phyloP scores from a whole-genome alignment of 2,888 invertebrate species.

The Dyspetes luteomarginatus region DNA sequence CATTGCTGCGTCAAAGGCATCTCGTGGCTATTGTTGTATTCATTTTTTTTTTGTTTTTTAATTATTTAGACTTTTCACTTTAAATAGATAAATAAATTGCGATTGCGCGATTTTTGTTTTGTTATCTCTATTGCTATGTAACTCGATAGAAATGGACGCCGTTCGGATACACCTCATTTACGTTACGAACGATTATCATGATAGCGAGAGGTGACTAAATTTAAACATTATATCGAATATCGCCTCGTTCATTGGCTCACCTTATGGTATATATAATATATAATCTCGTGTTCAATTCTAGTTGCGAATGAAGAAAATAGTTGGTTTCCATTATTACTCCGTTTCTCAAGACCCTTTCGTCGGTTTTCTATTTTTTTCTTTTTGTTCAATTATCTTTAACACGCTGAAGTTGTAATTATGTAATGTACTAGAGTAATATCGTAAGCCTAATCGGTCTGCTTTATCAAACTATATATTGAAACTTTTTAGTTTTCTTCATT shows the following conservation, averaged over 20 bases:
- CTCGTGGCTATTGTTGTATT: conserved; percentile 81
- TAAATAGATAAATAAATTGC: conserved; percentile 78
- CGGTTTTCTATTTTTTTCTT: conserved; percentile 20
- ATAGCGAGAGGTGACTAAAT: conserved; percentile 47
- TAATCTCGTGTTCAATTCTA: conserved; percentile 36
- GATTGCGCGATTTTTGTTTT: conserved; percentile 67
- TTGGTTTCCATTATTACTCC: conserved; percentile 49
- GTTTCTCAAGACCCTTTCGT: conserved; percentile 21
- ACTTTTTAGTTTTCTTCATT: conserved; percentile 22
- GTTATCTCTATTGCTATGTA: conserved; percentile 60
- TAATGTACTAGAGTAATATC: conserved; percentile 48
- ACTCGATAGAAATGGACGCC: conserved; percentile 61
- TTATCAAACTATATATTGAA: conserved; percentile 70
- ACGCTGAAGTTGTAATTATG: conserved; percentile 38
- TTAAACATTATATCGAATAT: conserved; percentile 37
- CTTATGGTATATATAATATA: not conserved
- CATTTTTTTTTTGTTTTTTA: conserved; percentile 63
- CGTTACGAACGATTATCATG: conserved; percentile 50
- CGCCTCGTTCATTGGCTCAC: conserved; percentile 27
- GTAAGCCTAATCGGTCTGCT: conserved; percentile 70
- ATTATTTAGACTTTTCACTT: conserved; percentile 68
- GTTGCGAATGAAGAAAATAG: conserved; percentile 57
- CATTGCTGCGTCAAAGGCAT: conserved; percentile 81
- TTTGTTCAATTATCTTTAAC: not conserved
- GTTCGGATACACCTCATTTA: conserved; percentile 32